phyloP scores from a whole-genome alignment of 1,140 invertebrate genomes.

The Ceratoteleas bidentatus region DNA sequence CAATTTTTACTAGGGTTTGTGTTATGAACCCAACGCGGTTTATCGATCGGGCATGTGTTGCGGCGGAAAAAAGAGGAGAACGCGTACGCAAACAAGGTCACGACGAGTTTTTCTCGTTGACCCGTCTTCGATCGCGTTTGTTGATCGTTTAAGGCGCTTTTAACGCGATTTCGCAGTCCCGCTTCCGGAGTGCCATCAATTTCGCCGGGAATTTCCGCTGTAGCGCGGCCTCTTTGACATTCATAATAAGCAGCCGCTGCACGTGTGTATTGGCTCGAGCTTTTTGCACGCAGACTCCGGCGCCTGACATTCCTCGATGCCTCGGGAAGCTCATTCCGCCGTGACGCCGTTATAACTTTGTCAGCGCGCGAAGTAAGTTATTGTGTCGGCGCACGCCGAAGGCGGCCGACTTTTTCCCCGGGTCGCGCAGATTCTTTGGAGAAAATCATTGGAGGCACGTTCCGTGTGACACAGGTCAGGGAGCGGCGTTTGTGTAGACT shows the following conservation, averaged over 20 bases:
- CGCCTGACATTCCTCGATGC: constrained; percentile 33
- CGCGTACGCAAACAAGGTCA: neutral
- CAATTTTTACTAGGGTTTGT: too few species aligned
- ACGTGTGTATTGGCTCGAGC: constrained; percentile 29
- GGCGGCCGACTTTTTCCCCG: constrained; percentile 19
- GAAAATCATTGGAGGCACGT: too few species aligned
- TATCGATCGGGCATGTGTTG: constrained; percentile 11
- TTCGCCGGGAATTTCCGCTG: constrained; percentile 30
- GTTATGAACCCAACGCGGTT: neutral
- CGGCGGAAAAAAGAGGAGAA: neutral
- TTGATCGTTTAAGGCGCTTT: constrained; percentile 29
- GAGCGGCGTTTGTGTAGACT: too few species aligned
- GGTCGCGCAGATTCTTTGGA: too few species aligned
- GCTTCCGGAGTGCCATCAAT: constrained; percentile 30
- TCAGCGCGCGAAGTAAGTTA: constrained; percentile 37
- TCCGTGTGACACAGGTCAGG: too few species aligned
- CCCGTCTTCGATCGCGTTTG: constrained; percentile 2
- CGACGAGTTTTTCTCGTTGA: constrained; percentile 3
- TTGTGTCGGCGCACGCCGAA: too few species aligned
- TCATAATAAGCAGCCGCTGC: constrained; percentile 33
- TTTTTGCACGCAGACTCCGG: constrained; percentile 42
- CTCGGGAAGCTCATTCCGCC: constrained; percentile 28
- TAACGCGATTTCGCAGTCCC: constrained; percentile 16
- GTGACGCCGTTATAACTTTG: constrained; percentile 40
- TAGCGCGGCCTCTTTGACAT: constrained; percentile 29